Conservation (phyloP, 23 tunicate species). For the Styela clava region DNA sequence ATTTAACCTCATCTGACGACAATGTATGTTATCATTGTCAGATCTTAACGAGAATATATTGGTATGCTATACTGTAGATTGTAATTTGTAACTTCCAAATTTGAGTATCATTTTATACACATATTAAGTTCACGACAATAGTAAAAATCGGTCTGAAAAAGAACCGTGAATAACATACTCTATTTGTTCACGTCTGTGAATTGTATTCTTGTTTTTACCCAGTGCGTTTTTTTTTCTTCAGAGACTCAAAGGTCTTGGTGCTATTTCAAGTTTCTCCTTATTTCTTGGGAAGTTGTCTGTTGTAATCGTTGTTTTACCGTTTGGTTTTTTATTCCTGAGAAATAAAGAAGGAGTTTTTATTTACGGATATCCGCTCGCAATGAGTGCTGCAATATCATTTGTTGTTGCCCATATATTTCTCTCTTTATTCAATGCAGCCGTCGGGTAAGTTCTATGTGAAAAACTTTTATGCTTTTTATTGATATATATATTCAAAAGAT, state of each 20-base stretch:
- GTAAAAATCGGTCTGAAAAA: too few relatives aligned
- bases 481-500: background rate
- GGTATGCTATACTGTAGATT: too few relatives aligned
- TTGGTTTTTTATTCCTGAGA: conserved; percentile 70
- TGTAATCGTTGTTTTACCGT: conserved; percentile 44
- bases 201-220: too few relatives aligned
- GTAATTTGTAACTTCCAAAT: too few relatives aligned
- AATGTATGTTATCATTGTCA: too few relatives aligned
- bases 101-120: too few relatives aligned
- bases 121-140: too few relatives aligned
- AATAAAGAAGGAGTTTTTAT: conserved; percentile 75
- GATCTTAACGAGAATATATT: too few relatives aligned
- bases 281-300: conserved; percentile 76
- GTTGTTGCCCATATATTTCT: conserved; percentile 64
- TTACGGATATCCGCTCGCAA: conserved; percentile 77
- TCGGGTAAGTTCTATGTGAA: conserved; percentile 36
- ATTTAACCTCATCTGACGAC: too few relatives aligned
- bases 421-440: conserved; percentile 60
- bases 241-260: conserved; percentile 57
- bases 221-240: conserved; percentile 3
- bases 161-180: too few relatives aligned
- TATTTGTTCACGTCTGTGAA: too few relatives aligned
- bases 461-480: conserved; percentile 1
- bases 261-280: conserved; percentile 62
- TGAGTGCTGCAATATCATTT: conserved; percentile 49